Base-by-base conservation (phyloP, 35 echinoderm and acorn worm species). In the Hemicentrotus pulcherrimus region DNA sequence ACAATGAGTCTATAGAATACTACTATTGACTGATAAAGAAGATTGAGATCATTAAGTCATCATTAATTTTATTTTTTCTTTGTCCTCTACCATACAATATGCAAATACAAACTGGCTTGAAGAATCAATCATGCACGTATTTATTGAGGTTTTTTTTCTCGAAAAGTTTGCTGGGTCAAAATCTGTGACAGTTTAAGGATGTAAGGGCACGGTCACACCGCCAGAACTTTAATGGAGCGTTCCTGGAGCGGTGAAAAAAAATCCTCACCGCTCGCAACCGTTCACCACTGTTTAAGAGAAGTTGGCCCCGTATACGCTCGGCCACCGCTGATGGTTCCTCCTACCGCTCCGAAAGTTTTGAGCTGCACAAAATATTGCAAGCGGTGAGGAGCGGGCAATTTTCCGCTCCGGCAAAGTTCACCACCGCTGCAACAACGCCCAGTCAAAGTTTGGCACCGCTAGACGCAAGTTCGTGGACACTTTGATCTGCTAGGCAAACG, bases 351-450 rank as follows among this genome's bases (percentile, higher is more conserved):
- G n/a, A 88, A 88, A 88, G 86, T 32, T 35, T 88, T 88, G 31
- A 88, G 86, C 86, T 88, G 86, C 86, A 88, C 86, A 88, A 88
- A 88, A 88, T 88, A 88, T 88, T 88, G 86, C 86, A 22, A 88
- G 86, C 31, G 31, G 86, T 88, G 86, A 88, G 86, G 86, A 88
- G 86, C 86, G 86, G 86, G 86, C 86, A 88, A 88, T 88, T 88
- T 88, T 88, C 86, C 86, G 31, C 86, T 88, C 86, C 31, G 30
- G 6, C 31, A 88, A 88, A 88, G n/a, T 31, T 88, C 86, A 88
- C 86, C 86, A 31, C 86, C 86, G 31, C 86, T 88, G 28, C 6
- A 88, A 88, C 86, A 88, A 88, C 31, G 86, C 86, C 86, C 86
- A 88, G 86, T 88, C 86, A 88, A 88, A 88, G 86, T 88, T 88